Conservation (phyloP, 2,113 vertebrate species). For the Hippopotamus amphibius region DNA sequence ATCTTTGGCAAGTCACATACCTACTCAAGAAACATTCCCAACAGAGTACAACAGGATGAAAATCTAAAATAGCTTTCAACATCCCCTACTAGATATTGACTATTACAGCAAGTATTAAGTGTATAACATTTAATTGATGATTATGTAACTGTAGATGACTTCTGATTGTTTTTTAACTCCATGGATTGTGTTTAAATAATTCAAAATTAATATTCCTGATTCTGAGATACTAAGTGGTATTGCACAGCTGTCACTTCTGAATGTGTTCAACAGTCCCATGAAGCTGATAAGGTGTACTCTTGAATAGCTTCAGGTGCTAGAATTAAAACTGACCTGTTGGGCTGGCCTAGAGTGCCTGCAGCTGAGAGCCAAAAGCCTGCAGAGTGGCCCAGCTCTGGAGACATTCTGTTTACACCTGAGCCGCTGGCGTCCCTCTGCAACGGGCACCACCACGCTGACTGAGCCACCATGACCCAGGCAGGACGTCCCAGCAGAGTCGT, state of each 20-base stretch:
- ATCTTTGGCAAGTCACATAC: slow-evolving; percentile 73
- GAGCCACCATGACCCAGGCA: too few relatives aligned
- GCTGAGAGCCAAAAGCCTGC: too few relatives aligned
- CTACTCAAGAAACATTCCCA: slow-evolving; percentile 75
- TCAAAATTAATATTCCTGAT: slow-evolving; percentile 85
- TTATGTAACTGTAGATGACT: slow-evolving; percentile 86
- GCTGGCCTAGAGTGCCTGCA: too few relatives aligned
- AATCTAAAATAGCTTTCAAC: slow-evolving; percentile 76
- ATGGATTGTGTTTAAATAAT: slow-evolving; percentile 88
- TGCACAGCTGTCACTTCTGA: slow-evolving; percentile 86
- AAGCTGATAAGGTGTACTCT: slow-evolving; percentile 87
- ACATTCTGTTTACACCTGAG: too few relatives aligned
- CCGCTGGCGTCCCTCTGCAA: too few relatives aligned
- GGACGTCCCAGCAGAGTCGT: too few relatives aligned
- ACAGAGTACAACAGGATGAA: slow-evolving; percentile 77
- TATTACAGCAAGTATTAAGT: slow-evolving; percentile 84
- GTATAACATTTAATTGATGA: slow-evolving; percentile 84
- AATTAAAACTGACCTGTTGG: slow-evolving; percentile 91
- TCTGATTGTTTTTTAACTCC: slow-evolving; percentile 86
- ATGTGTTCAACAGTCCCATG: slow-evolving; percentile 88
- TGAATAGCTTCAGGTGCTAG: slow-evolving; percentile 94
- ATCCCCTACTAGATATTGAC: slow-evolving; percentile 84
- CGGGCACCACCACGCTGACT: too few relatives aligned
- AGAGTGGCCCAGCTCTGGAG: too few relatives aligned
- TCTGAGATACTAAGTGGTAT: slow-evolving; percentile 86